Base-by-base conservation (phyloP, 2,888 invertebrate genomes). In the Heliconius sara region DNA sequence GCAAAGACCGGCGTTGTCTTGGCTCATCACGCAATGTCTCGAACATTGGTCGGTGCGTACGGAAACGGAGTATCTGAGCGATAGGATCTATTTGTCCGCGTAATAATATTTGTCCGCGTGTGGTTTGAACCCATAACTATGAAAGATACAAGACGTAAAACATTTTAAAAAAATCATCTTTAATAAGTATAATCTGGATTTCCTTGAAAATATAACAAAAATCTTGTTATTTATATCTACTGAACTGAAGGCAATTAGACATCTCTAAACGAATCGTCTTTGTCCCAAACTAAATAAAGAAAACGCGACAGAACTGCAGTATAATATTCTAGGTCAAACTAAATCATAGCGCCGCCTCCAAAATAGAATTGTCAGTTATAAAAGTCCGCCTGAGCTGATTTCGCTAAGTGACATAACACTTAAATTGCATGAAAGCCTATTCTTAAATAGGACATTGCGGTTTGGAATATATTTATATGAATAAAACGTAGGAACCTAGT, bases 321-420 rank as follows among this genome's bases (percentile, higher is more conserved):
- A 66, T 25, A 39, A 79, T 67, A 79, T 81, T 81, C 80, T 80
- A 80, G 80, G 79, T 80, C 82, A 77, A 80, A 80, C 80, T 60
- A 72, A 68, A 79, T 39, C 70, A 47, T 65, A 74, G 25, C 71
- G 71, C 39, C 25, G 71, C n/a, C 52, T 68, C 78, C 57, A 77
- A 77, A 80, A 80, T 82, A 82, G 80, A 82, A 72, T 60, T 79
- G 72, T 77, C 80, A 77, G 74, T 77, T 82, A 79, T 82, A 82
- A 63, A 70, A 75, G 76, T 70, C 80, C 66, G 75, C 65, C 79
- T 80, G 76, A 71, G 79, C 79, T 82, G 82, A 82, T 82, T 80
- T 75, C 63, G 72, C 63, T 75, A 63, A 57, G 78, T 71, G 72
- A 67, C 16, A 34, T 27, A 72, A 73, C 25, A 65, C 72, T 60